phyloP scores from a whole-genome alignment of 2,797 vertebrate species.

The Saxicola maurus region DNA sequence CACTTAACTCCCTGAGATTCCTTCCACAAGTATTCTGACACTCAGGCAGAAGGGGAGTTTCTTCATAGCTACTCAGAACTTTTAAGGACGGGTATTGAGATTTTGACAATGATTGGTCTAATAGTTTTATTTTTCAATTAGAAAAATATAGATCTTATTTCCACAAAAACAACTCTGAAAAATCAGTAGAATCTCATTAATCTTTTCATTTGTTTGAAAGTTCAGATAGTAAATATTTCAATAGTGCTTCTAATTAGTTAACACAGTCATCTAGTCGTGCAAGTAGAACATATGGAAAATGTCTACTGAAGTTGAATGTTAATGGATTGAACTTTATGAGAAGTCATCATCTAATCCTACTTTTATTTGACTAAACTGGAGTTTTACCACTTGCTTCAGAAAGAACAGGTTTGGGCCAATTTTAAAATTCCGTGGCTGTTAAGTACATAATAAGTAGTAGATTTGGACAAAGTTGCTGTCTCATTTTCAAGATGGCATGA shows the following conservation, averaged over 20 bases:
- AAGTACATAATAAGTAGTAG: background rate
- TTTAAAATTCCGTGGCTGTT: background rate
- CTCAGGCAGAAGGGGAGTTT: background rate
- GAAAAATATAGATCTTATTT: background rate
- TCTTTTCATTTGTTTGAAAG: background rate
- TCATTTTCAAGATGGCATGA: background rate
- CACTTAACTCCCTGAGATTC: background rate
- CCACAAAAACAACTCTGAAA: background rate
- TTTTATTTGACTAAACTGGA: background rate
- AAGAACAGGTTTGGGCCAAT: background rate
- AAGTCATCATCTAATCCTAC: background rate
- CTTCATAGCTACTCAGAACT: background rate
- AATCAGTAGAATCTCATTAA: background rate
- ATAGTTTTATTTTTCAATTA: background rate
- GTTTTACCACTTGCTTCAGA: background rate
- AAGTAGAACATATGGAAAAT: slow-evolving; percentile 8
- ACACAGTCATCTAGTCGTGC: background rate
- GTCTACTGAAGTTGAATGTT: background rate
- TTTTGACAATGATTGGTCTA: background rate
- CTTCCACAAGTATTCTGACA: background rate
- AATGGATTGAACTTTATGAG: slow-evolving; percentile 1
- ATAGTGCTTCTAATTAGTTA: slow-evolving; percentile 21
- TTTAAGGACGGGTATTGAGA: background rate
- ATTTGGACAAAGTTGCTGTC: background rate
- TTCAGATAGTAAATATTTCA: slow-evolving; percentile 44